Percentiles rank a stretch among this genome's conserved stretches.
Conservation (phyloP, 1,140 invertebrate genomes). For the Cydia fagiglandana region DNA sequence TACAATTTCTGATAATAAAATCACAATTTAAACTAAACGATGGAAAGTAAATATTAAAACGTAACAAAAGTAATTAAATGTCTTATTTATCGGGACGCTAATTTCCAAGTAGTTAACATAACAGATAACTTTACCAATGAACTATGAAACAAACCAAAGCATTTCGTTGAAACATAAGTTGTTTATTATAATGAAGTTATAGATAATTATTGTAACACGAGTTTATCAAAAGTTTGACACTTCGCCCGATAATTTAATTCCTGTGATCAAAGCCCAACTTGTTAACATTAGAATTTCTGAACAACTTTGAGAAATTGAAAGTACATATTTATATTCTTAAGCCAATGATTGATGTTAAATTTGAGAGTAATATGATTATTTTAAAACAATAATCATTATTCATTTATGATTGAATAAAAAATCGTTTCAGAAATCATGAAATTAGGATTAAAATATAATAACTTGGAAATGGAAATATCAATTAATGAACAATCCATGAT, state of each 20-base stretch:
- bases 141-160: neutral
- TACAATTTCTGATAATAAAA: too few species aligned
- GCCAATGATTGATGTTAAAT: neutral
- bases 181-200: neutral
- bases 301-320: neutral
- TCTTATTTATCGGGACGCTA: neutral
- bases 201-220: neutral
- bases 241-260: neutral
- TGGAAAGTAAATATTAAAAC: neutral
- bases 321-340: neutral
- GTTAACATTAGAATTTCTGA: neutral
- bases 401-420: too few species aligned
- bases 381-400: too few species aligned
- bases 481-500: neutral
- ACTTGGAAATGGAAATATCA: neutral
- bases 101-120: neutral
- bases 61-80: neutral
- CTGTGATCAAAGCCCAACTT: neutral
- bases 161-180: neutral
- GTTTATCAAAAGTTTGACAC: slow-evolving; percentile 1
- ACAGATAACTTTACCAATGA: neutral
- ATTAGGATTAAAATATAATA: too few species aligned
- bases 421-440: too few species aligned
- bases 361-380: too few species aligned
- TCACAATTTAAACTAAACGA: too few species aligned